These are phyloP conservation scores for Proctacanthus coquilletti DNA, from an alignment of 1,140 invertebrate genomes.

Conservation along the genomic window DNA sequence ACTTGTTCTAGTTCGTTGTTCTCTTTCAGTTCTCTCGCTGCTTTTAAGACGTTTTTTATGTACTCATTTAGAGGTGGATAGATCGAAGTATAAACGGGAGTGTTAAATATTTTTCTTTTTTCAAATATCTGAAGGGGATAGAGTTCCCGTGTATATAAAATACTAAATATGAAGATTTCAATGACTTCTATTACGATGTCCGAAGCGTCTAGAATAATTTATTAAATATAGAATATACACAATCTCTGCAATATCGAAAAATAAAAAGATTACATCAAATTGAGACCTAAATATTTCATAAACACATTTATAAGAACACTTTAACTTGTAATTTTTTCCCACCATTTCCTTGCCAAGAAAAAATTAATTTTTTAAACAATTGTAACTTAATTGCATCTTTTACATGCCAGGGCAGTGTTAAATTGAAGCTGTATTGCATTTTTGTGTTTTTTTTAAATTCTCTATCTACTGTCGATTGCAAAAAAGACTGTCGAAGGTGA, in stretches of 20 bases:
- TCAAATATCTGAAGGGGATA: conserved; percentile 24
- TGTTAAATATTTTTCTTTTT: conserved; percentile 19
- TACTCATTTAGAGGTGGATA: conserved; percentile 22
- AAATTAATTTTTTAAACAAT: too few species aligned
- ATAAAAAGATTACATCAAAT: conserved; percentile 1
- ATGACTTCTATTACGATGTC: conserved; percentile 20
- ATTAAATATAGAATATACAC: conserved; percentile 5
- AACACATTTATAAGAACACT: too few species aligned
- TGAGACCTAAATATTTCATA: too few species aligned
- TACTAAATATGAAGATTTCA: conserved; percentile 21
- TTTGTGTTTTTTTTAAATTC: too few species aligned
- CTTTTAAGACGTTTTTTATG: conserved; percentile 12
- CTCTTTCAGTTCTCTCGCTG: conserved; percentile 12
- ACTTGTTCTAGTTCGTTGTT: conserved; percentile 10
- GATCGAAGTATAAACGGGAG: conserved; percentile 17
- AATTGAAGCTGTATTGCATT: too few species aligned
- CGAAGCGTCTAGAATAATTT: conserved; percentile 5
- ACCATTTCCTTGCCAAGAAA: too few species aligned
- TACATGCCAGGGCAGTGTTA: too few species aligned
- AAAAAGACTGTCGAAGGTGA: too few species aligned
- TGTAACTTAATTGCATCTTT: too few species aligned
- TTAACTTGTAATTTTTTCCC: too few species aligned
- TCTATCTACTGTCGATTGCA: too few species aligned
- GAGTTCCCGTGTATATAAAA: conserved; percentile 19
- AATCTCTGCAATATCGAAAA: neutral